These are phyloP conservation scores for Drosophila atroscutellata DNA, from an alignment of 2,888 invertebrate genomes.

Conservation along the genomic window DNA sequence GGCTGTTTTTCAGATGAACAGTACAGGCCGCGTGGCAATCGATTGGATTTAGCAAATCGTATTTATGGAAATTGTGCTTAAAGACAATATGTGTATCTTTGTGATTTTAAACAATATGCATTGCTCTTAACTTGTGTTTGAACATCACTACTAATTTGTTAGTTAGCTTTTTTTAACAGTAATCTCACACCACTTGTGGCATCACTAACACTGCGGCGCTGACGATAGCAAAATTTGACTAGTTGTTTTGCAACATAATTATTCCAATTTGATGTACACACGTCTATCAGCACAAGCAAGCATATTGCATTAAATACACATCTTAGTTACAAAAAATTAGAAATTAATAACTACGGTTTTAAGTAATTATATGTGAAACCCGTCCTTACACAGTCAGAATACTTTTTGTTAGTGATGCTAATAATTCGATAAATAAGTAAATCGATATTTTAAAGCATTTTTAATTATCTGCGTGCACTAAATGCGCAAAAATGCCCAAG, in stretches of 20 bases:
- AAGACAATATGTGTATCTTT: background rate
- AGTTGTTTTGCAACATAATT: slow-evolving; percentile 7
- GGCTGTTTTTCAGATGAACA: slow-evolving; percentile 14
- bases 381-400: slow-evolving; percentile 60
- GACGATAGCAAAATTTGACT: slow-evolving; percentile 57
- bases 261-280: slow-evolving; percentile 12
- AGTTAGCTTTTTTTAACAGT: slow-evolving; percentile 6
- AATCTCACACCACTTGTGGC: slow-evolving; percentile 31
- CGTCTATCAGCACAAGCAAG: slow-evolving; percentile 12
- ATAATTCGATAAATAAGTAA: slow-evolving; percentile 13
- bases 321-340: slow-evolving; percentile 2
- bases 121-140: background rate
- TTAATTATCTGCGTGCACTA: background rate
- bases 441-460: slow-evolving; percentile 15
- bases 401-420: slow-evolving; percentile 37
- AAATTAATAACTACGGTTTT: slow-evolving; percentile 14
- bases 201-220: slow-evolving; percentile 57
- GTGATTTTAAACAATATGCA: background rate
- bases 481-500: slow-evolving; percentile 9
- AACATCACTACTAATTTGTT: slow-evolving; percentile 2
- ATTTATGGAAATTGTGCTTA: background rate
- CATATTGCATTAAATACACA: slow-evolving; percentile 5
- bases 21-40: slow-evolving; percentile 10
- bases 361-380: slow-evolving; percentile 29
- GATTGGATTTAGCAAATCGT: background rate